Percentiles rank a stretch among this genome's conserved stretches.
phyloP scores from a whole-genome alignment of 92 coral and sea anemone species.

The Zoanthus sociatus region DNA sequence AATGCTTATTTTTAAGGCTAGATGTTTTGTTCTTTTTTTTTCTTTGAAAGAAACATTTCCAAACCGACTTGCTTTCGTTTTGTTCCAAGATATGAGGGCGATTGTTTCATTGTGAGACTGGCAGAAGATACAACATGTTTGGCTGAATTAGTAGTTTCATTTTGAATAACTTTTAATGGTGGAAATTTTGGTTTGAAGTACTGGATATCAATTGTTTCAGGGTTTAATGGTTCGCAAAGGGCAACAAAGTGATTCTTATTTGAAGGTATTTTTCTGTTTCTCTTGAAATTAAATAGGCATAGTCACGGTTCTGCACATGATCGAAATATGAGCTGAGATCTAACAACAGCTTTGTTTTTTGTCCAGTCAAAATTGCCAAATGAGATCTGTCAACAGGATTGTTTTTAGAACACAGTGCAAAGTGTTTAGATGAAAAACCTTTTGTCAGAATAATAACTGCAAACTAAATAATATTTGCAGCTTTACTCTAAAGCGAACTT shows the following conservation, averaged over 20 bases:
- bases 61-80: slow-evolving; percentile 49
- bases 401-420: no score
- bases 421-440: no score
- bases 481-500: no score
- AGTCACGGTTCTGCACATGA: slow-evolving; percentile 23
- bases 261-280: slow-evolving; percentile 15
- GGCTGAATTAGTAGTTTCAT: slow-evolving; percentile 28
- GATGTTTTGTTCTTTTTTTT: no score
- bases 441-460: no score
- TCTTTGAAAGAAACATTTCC: slow-evolving; percentile 46
- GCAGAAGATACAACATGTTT: slow-evolving; percentile 36
- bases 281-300: slow-evolving; percentile 40
- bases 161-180: not conserved
- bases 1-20: not conserved
- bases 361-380: no score
- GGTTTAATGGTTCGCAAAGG: slow-evolving; percentile 37
- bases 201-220: not conserved
- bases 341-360: no score
- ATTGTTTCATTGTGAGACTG: slow-evolving; percentile 7
- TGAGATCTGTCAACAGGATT: no score
- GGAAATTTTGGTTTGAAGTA: slow-evolving; percentile 20
- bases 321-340: no score
- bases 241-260: slow-evolving; percentile 52
- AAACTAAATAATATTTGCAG: no score
- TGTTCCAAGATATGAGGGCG: slow-evolving; percentile 17